Percentiles rank a stretch among this genome's conserved stretches.
phyloP scores from a whole-genome alignment of 2,888 invertebrate genomes.

The Polyommatus icarus region DNA sequence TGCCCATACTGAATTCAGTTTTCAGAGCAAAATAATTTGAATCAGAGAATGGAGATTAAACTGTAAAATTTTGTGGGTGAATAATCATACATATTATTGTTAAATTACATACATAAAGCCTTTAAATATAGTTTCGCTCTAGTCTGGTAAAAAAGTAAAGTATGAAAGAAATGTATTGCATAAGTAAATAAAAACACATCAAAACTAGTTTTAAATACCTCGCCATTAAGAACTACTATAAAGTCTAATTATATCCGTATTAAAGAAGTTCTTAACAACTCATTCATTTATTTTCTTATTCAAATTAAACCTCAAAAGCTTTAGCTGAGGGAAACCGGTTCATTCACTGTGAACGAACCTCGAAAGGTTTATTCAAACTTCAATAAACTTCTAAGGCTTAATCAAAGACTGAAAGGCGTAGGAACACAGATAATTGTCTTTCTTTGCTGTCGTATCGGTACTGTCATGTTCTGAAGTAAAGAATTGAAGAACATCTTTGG shows the following conservation, averaged over 20 bases:
- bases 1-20: too few relatives aligned
- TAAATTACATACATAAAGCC: too few relatives aligned
- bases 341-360: background rate
- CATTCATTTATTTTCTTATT: background rate
- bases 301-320: background rate
- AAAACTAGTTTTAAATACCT: background rate
- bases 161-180: too few relatives aligned
- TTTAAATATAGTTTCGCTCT: too few relatives aligned
- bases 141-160: too few relatives aligned
- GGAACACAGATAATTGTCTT: background rate
- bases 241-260: background rate
- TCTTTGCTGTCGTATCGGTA: background rate
- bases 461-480: background rate
- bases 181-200: too few relatives aligned
- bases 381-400: constrained; percentile 1
- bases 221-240: background rate
- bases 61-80: too few relatives aligned
- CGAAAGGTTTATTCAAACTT: constrained; percentile 12
- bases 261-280: background rate
- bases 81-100: too few relatives aligned
- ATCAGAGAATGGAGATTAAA: too few relatives aligned
- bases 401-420: constrained; percentile 7
- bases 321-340: background rate
- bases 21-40: too few relatives aligned
- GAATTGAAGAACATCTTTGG: too few relatives aligned